Base-by-base conservation (phyloP, 2,797 vertebrate genomes). In the Cossypha niveicapilla region DNA sequence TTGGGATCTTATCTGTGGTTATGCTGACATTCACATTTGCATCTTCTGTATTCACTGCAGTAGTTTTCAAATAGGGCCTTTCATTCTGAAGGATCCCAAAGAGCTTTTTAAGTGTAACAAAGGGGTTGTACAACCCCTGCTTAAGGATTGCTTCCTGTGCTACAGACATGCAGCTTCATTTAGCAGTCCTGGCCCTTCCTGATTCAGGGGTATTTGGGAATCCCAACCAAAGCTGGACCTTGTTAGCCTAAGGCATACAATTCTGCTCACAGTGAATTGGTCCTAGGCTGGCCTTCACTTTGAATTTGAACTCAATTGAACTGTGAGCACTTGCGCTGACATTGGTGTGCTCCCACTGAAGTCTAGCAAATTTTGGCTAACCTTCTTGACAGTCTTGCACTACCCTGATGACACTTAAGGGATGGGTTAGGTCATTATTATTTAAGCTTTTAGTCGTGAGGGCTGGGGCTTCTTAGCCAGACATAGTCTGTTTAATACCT, bases 21-120 rank as follows among this genome's bases (percentile, higher is more conserved):
- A 14, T 1, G 1, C 70, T 56, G 18, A 41, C 3, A 2, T 62
- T 75, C 51, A 21, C 23, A 10, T 32, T 77, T 88, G 39, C 39
- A 28, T 73, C 54, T 76, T 78, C 42, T 10, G 5, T 56, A 6
- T 72, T 84, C 28, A 25, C 35, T 41, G 58, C 35, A 28, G 30
- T 30, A 12, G 10, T 16, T 77, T 81, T 56, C 61, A 54, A 88
- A 57, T 25, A 70, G 18, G 7, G 44, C 87, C 90, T 96, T 96
- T 96, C 76, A 39, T 95, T 86, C 95, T 84, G 88, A 88, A 93
- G 95, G 94, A 96, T 96, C 90, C 88, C 95, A 92, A 92, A 96
- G n/a, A 62, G 48, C 88, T 95, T 92, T 84, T 42, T 62, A 53
- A 68, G 25, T 34, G 25, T 50, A 56, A n/a, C 35, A 30, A 7